Evolutionary conservation across 37 sponge, comb jelly and placozoan species (phyloP), one percentile per base, ranked within the genome.

Genomic region (Tethya wilhelma): DNA sequence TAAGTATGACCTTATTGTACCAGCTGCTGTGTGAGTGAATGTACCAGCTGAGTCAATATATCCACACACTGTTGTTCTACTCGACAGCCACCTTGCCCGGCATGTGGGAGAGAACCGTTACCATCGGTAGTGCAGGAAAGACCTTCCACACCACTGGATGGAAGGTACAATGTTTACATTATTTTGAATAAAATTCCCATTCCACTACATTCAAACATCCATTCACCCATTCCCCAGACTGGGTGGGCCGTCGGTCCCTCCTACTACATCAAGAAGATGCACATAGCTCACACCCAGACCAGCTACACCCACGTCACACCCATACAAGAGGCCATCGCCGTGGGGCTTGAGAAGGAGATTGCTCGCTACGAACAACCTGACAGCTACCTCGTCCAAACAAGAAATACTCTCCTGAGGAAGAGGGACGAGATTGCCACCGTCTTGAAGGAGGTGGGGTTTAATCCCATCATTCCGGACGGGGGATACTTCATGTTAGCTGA

Each of bases 41-140:
- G n/a, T n/a, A n/a, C n/a, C n/a, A n/a, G n/a, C n/a, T n/a, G n/a
- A n/a, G n/a, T n/a, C n/a, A n/a, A n/a, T n/a, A n/a, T n/a, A n/a
- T n/a, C n/a, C n/a, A n/a, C n/a, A n/a, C n/a, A 49, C 14, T 49
- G 9, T 49, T 19, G 14, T 49, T 49, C 14, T 49, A 14, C 69
- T 62, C 22, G 25, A 8, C 65, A 93, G 97, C 97, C 62, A 86
- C 97, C 0, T 79, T 96, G 19, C 93, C 97, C 41, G 99, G 93
- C 0, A 98, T 98, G 99, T 96, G 95, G 93, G 97, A 98, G 80
- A 89, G 99, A 36, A 93, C 95, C 19, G 43, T 98, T 40, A 95
- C 99, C 29, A 70, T 98, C 41, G 97, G 96, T 39, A 94, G 97
- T 85, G 97, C 89, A 38, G 99, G 99, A 11, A 98, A 98, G 87